These are phyloP conservation scores for Leuciscus idus DNA, from an alignment of 2,113 vertebrate species.

Conservation along the genomic window DNA sequence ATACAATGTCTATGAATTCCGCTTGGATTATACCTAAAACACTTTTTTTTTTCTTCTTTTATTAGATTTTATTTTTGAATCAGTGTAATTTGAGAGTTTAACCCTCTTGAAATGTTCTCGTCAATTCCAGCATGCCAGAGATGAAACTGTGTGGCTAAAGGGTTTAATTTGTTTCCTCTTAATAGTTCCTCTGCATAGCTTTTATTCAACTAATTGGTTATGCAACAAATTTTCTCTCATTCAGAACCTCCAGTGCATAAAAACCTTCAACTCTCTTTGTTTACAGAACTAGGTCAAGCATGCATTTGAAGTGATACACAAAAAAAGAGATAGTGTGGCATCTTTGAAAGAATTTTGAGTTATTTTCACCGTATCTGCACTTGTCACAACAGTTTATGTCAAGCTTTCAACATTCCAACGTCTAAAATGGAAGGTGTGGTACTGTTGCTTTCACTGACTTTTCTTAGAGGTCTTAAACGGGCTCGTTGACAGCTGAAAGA, in stretches of 20 bases:
- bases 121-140: slow-evolving; percentile 6
- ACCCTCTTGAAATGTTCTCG: slow-evolving; percentile 18
- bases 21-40: slow-evolving; percentile 22
- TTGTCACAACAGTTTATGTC: slow-evolving; percentile 27
- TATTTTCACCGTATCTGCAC: slow-evolving; percentile 31
- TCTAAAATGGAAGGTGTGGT: slow-evolving; percentile 23
- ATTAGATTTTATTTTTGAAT: slow-evolving; percentile 2
- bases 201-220: slow-evolving; percentile 45
- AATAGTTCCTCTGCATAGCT: slow-evolving; percentile 11
- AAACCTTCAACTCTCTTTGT: slow-evolving; percentile 36
- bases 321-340: not conserved
- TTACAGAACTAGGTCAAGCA: slow-evolving; percentile 44
- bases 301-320: slow-evolving; percentile 31
- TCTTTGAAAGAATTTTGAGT: not conserved
- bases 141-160: slow-evolving; percentile 22
- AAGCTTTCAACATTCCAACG: not conserved
- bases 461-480: not conserved
- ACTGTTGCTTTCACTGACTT: not conserved
- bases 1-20: slow-evolving; percentile 42
- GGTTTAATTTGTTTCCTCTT: not conserved
- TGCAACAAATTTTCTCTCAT: slow-evolving; percentile 38
- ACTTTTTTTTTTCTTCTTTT: not conserved
- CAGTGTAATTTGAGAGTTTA: not conserved
- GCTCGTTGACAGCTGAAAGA: not conserved
- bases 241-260: slow-evolving; percentile 33